Conservation (phyloP, 1,140 invertebrate species). For the Teleogryllus occipitalis region DNA sequence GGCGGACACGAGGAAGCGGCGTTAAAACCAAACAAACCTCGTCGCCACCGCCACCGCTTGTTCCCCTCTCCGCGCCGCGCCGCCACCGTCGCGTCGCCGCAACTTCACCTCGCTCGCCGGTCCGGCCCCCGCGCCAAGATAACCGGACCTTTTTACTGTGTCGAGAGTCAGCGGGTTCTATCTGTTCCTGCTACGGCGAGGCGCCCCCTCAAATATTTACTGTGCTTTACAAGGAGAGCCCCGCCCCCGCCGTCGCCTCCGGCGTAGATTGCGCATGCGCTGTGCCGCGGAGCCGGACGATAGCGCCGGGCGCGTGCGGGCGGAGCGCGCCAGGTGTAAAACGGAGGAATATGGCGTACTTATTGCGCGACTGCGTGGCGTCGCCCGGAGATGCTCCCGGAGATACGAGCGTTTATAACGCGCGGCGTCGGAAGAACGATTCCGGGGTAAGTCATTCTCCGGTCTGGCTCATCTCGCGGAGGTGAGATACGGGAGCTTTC, state of each 20-base stretch:
- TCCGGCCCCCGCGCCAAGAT: not conserved
- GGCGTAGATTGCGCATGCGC: not conserved
- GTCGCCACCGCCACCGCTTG: not conserved
- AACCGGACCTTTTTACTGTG: not conserved
- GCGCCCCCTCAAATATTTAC: not conserved
- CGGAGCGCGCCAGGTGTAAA: too few species aligned
- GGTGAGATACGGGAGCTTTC: not conserved
- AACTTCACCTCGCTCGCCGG: not conserved
- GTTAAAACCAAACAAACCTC: not conserved
- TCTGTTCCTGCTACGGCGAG: not conserved
- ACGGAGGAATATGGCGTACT: too few species aligned
- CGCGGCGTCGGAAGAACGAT: not conserved
- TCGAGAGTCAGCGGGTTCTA: not conserved
- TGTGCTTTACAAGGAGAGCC: not conserved
- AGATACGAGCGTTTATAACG: not conserved
- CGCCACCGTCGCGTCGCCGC: not conserved
- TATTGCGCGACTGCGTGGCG: too few species aligned
- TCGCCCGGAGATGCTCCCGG: too few species aligned
- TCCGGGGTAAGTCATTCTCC: not conserved
- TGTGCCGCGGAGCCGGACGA: too few species aligned
- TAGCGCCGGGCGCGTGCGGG: not conserved
- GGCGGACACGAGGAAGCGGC: not conserved
- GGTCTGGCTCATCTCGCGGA: not conserved
- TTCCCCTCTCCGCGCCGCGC: not conserved
- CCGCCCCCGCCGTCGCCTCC: too few species aligned